Evolutionary conservation across 2,113 vertebrate genomes (phyloP).

Genomic region (Columba janthina): DNA sequence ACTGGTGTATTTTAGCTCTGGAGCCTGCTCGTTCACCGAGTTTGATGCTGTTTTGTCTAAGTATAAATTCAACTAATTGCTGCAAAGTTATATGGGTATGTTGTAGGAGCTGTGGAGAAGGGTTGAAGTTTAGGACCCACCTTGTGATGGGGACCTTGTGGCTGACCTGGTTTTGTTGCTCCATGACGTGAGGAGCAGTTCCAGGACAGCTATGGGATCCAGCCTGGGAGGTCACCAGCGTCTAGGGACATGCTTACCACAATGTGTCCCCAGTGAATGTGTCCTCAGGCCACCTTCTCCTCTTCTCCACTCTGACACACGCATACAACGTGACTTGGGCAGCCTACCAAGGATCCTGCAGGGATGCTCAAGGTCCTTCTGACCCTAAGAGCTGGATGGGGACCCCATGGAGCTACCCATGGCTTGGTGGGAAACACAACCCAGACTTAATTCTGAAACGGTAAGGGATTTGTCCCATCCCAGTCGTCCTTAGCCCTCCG

Average conservation of each 20-base stretch:
- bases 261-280: too few species aligned
- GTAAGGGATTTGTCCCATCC: neutral
- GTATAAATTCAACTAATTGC: neutral
- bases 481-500: neutral
- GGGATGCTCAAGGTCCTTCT: neutral
- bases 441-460: neutral
- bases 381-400: neutral
- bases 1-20: fast-evolving
- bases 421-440: neutral
- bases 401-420: neutral
- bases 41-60: neutral
- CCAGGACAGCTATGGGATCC: neutral
- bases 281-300: neutral
- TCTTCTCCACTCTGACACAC: neutral
- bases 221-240: neutral
- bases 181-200: neutral
- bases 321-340: neutral
- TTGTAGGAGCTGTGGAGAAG: neutral
- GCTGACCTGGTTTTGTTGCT: neutral
- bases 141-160: too few species aligned
- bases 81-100: neutral
- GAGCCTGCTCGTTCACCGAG: neutral
- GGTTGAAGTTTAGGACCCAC: neutral
- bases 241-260: too few species aligned
- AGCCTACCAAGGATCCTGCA: neutral